Conservation (phyloP, 2,113 vertebrate species). For the Albula goreensis region DNA sequence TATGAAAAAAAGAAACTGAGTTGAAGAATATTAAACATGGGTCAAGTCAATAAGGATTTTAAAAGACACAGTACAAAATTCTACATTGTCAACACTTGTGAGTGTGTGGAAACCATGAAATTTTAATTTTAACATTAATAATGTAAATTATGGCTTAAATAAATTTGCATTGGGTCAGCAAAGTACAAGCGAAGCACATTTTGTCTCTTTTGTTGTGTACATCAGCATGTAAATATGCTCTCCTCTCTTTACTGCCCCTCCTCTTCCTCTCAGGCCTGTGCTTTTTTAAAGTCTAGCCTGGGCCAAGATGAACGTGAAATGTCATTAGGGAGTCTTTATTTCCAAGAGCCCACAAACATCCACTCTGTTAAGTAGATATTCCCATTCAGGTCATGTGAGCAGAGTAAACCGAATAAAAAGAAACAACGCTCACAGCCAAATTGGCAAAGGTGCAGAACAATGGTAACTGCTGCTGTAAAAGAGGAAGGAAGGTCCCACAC, state of each 20-base stretch:
- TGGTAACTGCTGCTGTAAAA: background rate
- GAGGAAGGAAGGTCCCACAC: background rate
- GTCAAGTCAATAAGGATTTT: background rate
- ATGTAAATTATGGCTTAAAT: no score
- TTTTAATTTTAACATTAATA: background rate
- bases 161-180: no score
- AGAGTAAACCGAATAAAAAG: background rate
- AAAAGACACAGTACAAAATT: background rate
- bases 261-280: no score
- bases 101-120: background rate
- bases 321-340: background rate
- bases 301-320: background rate
- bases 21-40: constrained; percentile 4
- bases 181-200: no score
- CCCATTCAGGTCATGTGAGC: background rate
- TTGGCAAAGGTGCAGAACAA: background rate
- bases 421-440: background rate
- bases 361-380: background rate
- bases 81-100: background rate
- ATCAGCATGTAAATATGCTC: no score
- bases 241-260: no score
- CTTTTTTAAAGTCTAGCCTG: no score
- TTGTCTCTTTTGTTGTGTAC: no score
- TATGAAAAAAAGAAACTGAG: constrained; percentile 21
- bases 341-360: background rate